phyloP scores from a whole-genome alignment of 2,797 vertebrate species.

The Sphenopsis melanotis region DNA sequence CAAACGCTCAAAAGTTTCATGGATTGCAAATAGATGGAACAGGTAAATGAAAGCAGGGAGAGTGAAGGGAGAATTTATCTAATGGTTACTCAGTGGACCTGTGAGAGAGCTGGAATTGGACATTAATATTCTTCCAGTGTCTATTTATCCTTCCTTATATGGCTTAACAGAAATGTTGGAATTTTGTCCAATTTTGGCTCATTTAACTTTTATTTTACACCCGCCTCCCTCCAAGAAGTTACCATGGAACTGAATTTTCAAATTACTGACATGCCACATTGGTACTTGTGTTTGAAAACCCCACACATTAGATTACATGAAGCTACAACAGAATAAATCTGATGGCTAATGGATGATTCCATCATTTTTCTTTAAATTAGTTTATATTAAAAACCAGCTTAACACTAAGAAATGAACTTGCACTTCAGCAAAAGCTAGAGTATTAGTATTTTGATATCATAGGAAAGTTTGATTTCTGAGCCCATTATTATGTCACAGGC shows the following conservation, averaged over 20 bases:
- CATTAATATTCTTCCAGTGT: neutral
- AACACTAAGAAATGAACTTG: neutral
- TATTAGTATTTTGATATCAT: neutral
- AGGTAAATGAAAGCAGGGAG: neutral
- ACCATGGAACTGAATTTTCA: neutral
- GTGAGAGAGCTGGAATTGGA: neutral
- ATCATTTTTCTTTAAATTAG: neutral
- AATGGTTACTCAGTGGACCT: neutral
- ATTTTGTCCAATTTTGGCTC: neutral
- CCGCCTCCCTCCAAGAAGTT: neutral
- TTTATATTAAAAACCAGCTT: neutral
- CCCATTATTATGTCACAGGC: neutral
- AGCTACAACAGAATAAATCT: neutral
- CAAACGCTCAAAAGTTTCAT: neutral
- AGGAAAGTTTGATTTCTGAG: neutral
- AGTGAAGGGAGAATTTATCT: neutral
- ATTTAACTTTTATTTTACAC: neutral
- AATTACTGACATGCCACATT: neutral
- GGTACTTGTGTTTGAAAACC: neutral
- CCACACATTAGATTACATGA: neutral
- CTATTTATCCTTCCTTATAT: neutral
- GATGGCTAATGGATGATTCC: neutral
- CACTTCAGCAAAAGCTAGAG: neutral
- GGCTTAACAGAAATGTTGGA: neutral
- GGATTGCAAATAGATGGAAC: neutral